phyloP scores from a whole-genome alignment of 2,888 invertebrate genomes.

The Onthophagus sagittarius region DNA sequence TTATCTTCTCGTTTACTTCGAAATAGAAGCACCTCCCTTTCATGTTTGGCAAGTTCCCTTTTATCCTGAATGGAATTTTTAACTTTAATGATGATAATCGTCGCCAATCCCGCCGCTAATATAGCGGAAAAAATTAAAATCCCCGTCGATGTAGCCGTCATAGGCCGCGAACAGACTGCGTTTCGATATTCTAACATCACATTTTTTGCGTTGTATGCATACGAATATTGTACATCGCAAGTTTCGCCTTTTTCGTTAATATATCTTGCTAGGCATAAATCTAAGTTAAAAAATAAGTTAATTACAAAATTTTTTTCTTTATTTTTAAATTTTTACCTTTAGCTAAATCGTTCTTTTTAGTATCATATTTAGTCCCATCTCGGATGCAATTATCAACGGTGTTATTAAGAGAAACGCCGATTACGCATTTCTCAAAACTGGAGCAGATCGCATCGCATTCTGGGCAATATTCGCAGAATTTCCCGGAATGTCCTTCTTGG shows the following conservation, averaged over 20 bases:
- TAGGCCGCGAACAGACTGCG: constrained; percentile 33
- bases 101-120: constrained; percentile 32
- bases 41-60: constrained; percentile 26
- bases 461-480: constrained; percentile 54
- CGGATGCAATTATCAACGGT: constrained; percentile 16
- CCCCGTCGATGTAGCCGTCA: constrained; percentile 32
- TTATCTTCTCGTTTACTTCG: constrained; percentile 42
- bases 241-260: constrained; percentile 20
- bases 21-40: constrained; percentile 9
- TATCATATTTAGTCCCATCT: constrained; percentile 22
- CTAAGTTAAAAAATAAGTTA: constrained; percentile 7
- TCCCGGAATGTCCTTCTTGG: constrained; percentile 46
- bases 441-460: constrained; percentile 53
- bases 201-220: constrained; percentile 20
- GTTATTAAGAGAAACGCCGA: constrained; percentile 18
- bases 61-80: constrained; percentile 24
- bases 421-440: constrained; percentile 50
- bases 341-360: constrained; percentile 15
- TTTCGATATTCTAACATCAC: constrained; percentile 21
- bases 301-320: neutral
- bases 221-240: constrained; percentile 27
- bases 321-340: constrained; percentile 19
- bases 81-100: constrained; percentile 37
- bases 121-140: constrained; percentile 29
- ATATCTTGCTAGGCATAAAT: constrained; percentile 23